Evolutionary conservation across 2,113 vertebrate genomes (phyloP), one percentile per base, ranked within the genome.

Genomic region (Rhynchomys soricoides): DNA sequence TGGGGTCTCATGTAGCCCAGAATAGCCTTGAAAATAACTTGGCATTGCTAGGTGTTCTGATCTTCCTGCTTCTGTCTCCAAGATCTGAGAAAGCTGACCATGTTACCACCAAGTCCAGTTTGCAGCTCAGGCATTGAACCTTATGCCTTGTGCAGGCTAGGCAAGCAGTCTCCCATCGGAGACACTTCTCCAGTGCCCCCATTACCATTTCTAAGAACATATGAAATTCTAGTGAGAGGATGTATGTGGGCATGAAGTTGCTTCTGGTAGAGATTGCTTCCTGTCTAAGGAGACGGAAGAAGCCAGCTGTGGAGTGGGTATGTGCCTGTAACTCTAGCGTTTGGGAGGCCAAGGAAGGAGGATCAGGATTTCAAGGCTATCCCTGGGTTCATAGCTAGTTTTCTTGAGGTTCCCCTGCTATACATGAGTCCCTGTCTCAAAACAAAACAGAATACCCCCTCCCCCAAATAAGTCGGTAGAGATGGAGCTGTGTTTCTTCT

Each of bases 221-320:
- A n/a, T 62, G 15, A 74, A n/a, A 48, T 85, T 95, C 50, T 86
- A 52, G 85, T 2, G 59, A 93, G 66, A 29, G 37, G 79, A 78
- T 91, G 59, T 12, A 52, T 9, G 13, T 26, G 26, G 31, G 50
- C 9, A 9, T 50, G 55, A 66, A 85, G 45, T 26, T n/a, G 29
- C 55, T 89, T 91, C 34, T n/a, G 77, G 77, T 70, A 89, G 85
- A 50, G 12, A 85, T 83, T 59, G 74, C 86, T 86, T 94, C 45
- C 73, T 45, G 71, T 31, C 8, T 48, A 37, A 78, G 48, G 55
- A 59, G 55, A 59, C 79, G 40, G 55, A 40, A 22, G 79, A 59
- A 82, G 11, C 37, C 79, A 82, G 37, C 22, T 82, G 37, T 40
- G 12, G n/a, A 13, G 6, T 26, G n/a, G 7, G 6, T 26, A 1